These are phyloP conservation scores for Dioctria rufipes DNA, from an alignment of 2,888 invertebrate species.

Conservation along the genomic window DNA sequence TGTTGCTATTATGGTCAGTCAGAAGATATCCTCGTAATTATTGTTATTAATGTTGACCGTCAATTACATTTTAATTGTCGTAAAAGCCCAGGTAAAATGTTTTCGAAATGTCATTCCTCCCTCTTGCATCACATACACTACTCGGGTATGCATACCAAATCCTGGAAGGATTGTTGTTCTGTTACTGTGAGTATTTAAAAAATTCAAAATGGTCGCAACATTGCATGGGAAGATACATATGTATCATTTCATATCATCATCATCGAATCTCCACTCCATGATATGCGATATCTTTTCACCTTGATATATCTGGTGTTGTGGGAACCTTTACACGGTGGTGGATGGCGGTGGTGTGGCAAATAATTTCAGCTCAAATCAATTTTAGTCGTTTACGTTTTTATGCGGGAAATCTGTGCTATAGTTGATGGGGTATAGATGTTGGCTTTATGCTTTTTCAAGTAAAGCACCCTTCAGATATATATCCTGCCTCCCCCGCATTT, in stretches of 20 bases:
- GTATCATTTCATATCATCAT: conserved; percentile 31
- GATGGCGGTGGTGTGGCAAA: conserved; percentile 4
- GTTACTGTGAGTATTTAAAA: conserved; percentile 6
- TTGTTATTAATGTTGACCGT: conserved; percentile 69
- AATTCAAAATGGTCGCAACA: conserved; percentile 47
- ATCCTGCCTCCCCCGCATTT: neutral
- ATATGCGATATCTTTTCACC: conserved; percentile 17
- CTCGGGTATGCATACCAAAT: neutral
- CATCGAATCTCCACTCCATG: conserved; percentile 2
- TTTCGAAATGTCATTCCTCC: neutral
- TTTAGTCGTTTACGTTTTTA: conserved; percentile 43
- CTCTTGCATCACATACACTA: neutral
- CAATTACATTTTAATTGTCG: conserved; percentile 72
- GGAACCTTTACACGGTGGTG: neutral
- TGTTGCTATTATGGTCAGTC: neutral
- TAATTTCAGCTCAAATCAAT: conserved; percentile 50
- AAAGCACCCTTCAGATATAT: conserved; percentile 3
- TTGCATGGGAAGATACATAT: conserved; percentile 15
- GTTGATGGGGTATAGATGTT: neutral
- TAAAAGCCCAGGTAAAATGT: conserved; percentile 64
- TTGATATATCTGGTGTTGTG: conserved; percentile 5
- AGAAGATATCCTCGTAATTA: conserved; percentile 62
- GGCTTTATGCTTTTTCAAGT: too few species aligned
- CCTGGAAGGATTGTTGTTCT: conserved; percentile 20
- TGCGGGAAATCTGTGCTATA: neutral